Percentiles rank a stretch among this genome's conserved stretches.
phyloP scores from a whole-genome alignment of 2,888 invertebrate species.

The Teinopalpus imperialis region DNA sequence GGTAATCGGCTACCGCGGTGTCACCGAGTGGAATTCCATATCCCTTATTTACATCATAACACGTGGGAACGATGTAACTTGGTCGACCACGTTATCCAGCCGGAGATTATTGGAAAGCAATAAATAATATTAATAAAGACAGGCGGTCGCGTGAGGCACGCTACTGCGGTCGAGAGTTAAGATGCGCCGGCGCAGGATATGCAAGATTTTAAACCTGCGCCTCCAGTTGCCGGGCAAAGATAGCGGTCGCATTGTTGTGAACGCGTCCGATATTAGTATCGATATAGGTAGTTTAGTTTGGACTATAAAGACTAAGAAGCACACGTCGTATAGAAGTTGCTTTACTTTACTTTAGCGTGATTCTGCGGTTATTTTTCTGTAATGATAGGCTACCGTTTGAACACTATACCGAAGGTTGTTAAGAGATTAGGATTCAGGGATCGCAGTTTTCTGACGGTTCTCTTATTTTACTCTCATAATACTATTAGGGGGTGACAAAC shows the following conservation, averaged over 20 bases:
- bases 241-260: conserved; percentile 14
- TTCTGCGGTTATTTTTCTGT: no score
- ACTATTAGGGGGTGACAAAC: no score
- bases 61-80: conserved; percentile 28
- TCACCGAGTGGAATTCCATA: conserved; percentile 44
- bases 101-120: conserved; percentile 69
- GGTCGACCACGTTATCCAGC: conserved; percentile 57
- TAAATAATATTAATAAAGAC: conserved; percentile 77
- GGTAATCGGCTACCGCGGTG: conserved; percentile 12
- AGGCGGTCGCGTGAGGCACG: conserved; percentile 71
- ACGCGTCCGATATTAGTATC: no score
- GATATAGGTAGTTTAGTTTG: no score
- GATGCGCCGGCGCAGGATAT: conserved; percentile 20
- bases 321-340: no score
- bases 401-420: no score
- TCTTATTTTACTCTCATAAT: no score
- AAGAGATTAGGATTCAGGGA: no score
- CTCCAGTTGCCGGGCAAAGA: conserved; percentile 29
- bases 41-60: conserved; percentile 23
- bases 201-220: conserved; percentile 29
- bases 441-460: no score
- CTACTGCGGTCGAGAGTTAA: conserved; percentile 49
- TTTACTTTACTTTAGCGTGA: no score
- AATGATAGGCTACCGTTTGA: no score
- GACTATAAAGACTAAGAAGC: no score